Evolutionary conservation across 2,888 invertebrate genomes (phyloP).

Genomic region (Idaea dimidiata): DNA sequence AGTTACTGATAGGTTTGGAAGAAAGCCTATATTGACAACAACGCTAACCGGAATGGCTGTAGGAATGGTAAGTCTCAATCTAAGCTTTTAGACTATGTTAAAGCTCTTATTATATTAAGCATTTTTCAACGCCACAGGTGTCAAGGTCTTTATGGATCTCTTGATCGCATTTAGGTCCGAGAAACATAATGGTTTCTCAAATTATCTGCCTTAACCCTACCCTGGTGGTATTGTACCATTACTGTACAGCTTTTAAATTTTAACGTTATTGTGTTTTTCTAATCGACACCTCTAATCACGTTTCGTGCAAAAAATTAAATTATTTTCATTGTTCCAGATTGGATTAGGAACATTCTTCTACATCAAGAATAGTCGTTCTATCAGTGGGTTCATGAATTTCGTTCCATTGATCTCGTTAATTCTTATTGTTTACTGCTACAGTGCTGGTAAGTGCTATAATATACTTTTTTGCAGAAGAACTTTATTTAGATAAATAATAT

Average conservation of each 20-base stretch:
- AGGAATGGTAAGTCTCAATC: slow-evolving; percentile 41
- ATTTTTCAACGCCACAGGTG: too few relatives aligned
- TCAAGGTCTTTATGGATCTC: too few relatives aligned
- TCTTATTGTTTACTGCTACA: slow-evolving; percentile 48
- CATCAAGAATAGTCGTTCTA: slow-evolving; percentile 30
- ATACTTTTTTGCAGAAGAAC: slow-evolving; percentile 12
- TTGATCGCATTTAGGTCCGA: too few relatives aligned
- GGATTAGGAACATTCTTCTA: slow-evolving; percentile 57
- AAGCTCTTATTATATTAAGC: too few relatives aligned
- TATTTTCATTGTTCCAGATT: slow-evolving; percentile 39
- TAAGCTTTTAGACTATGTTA: slow-evolving; percentile 7
- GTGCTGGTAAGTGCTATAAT: slow-evolving; percentile 42
- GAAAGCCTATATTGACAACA: slow-evolving; percentile 40
- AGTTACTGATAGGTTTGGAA: slow-evolving; percentile 45
- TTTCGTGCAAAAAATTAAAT: too few relatives aligned
- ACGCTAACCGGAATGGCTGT: slow-evolving; percentile 39
- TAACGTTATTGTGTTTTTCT: too few relatives aligned
- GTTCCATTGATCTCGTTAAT: slow-evolving; percentile 53
- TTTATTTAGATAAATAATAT: too few relatives aligned
- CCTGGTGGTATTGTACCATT: too few relatives aligned
- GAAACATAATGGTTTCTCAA: too few relatives aligned
- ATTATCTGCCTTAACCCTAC: too few relatives aligned
- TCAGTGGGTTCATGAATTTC: slow-evolving; percentile 51
- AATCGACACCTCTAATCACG: too few relatives aligned
- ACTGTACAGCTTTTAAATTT: too few relatives aligned